Evolutionary conservation across 2,888 invertebrate species (phyloP).

Genomic region (Nezara viridula): DNA sequence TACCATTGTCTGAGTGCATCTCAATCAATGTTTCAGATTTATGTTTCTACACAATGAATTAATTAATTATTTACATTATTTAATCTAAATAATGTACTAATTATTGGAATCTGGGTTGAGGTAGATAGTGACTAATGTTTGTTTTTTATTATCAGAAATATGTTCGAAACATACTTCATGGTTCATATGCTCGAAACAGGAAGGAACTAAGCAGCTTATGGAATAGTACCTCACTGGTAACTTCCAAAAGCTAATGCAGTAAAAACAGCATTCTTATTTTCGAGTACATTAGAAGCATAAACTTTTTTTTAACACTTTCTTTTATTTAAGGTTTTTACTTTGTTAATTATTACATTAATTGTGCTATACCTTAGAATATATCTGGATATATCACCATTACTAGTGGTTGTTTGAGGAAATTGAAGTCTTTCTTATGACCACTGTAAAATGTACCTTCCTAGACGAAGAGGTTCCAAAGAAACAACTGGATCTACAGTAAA

Average conservation of each 20-base stretch:
- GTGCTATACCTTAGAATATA: not conserved
- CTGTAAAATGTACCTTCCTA: not conserved
- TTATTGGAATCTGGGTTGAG: not conserved
- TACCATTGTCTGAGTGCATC: not conserved
- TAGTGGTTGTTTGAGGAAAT: not conserved
- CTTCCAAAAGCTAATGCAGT: not conserved
- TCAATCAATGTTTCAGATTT: not conserved
- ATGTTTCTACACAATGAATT: not conserved
- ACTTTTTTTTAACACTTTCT: no score
- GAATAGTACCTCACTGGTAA: not conserved
- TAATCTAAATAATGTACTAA: no score
- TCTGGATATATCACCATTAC: not conserved
- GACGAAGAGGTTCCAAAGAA: not conserved
- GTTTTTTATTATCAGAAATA: not conserved
- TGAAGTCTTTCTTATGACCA: not conserved
- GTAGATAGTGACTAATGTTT: not conserved
- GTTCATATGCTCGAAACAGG: not conserved
- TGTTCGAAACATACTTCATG: not conserved
- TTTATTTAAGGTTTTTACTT: not conserved
- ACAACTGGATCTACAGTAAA: not conserved
- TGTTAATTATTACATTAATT: not conserved
- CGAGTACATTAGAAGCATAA: not conserved
- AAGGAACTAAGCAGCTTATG: not conserved
- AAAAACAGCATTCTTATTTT: not conserved
- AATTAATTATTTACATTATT: not conserved